A percentile compares a stretch with the other conserved stretches of the same genome.
Conservation (phyloP, 2,797 vertebrate species). For the Selene dorsalis region DNA sequence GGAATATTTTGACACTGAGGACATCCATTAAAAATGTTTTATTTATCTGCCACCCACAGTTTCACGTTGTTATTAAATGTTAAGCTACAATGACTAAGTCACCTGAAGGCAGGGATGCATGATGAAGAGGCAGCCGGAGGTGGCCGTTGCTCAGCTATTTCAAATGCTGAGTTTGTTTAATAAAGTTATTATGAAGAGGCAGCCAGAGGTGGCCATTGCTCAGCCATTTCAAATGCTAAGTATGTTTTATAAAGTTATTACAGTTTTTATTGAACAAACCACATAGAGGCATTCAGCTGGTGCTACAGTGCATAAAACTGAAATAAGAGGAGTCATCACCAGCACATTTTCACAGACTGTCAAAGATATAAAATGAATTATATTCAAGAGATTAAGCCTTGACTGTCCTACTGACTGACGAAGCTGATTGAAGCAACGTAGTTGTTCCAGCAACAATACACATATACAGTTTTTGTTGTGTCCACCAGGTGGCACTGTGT, state of each 20-base stretch:
- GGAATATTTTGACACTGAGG: conserved; percentile 31
- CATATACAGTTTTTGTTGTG: neutral
- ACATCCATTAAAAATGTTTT: conserved; percentile 38
- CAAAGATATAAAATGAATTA: conserved; percentile 30
- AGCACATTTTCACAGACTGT: neutral
- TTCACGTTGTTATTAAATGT: conserved; percentile 40
- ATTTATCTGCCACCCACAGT: conserved; percentile 29
- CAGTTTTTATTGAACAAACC: conserved; percentile 5
- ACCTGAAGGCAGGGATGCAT: conserved; percentile 23
- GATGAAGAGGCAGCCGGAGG: conserved; percentile 34
- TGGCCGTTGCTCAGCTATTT: neutral
- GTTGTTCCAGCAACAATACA: neutral
- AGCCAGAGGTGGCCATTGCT: conserved; percentile 11
- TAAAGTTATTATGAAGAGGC: conserved; percentile 35
- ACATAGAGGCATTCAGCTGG: neutral
- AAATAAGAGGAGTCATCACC: neutral
- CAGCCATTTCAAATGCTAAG: conserved; percentile 7
- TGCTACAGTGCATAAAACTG: neutral
- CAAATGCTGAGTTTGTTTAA: no score
- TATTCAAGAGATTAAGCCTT: conserved; percentile 27
- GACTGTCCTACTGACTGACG: conserved; percentile 2
- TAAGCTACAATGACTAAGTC: conserved; percentile 20
- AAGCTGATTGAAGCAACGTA: neutral
- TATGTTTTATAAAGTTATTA: conserved; percentile 12
- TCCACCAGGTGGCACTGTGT: conserved; percentile 68